Base-by-base conservation (phyloP, 2,797 vertebrate species). In the Urosaurus nigricauda region DNA sequence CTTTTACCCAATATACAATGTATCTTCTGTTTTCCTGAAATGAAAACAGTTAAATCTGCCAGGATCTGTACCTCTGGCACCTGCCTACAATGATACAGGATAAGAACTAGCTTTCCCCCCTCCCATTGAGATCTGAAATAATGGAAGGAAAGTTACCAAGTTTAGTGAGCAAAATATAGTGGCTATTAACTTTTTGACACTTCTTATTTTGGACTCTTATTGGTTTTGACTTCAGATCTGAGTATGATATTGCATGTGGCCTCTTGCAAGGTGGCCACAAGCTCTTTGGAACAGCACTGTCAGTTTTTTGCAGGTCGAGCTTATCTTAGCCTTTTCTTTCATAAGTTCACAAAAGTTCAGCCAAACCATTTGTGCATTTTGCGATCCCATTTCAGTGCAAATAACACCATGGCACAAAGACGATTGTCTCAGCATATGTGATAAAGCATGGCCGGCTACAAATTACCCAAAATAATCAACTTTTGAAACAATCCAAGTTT, bases 11-110 rank as follows among this genome's bases (percentile, higher is more conserved):
- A 75, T 7, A 79, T 91, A 88, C 71, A 90, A 82, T 85, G 32
- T 84, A 90, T 84, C 71, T 93, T 91, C 73, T 77, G 56, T 84
- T 90, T 91, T 88, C 24, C 24, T 91, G 32, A 88, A 93, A 90
- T 84, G 58, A 92, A 94, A 93, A 83, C n/a, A 35, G 0, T 75
- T n/a, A 90, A 94, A 74, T 88, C 53, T 16, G 89, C 81, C 6
- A 79, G n/a, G 51, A 86, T 77, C 80, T 89, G n/a, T 81, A 80
- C 88, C 84, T 92, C 84, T 92, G 65, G 21, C 81, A 84, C 78
- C 14, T 92, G 29, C 86, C 88, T 95, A 35, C 79, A 70, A 24
- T 80, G 82, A 90, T 32, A 80, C 14, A 26, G 73, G 26, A 85
- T 86, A 77, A 89, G 88, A 93, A 63, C 0, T 43, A 87, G 14